These are phyloP conservation scores for Amazona ochrocephala DNA, from an alignment of 2,797 vertebrate genomes.

Conservation along the genomic window DNA sequence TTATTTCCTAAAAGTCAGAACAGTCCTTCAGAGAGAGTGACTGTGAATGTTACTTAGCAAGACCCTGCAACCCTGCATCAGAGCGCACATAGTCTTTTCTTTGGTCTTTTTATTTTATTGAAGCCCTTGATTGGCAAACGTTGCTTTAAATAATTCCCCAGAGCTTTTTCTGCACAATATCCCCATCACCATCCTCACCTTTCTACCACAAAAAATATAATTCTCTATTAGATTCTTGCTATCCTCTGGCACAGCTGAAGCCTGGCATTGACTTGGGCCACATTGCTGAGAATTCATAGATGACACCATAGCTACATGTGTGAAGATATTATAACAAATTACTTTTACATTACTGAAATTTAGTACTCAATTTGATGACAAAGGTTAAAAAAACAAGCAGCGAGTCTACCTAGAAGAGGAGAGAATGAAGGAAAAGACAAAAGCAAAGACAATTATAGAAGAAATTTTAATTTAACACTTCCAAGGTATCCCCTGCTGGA, in stretches of 20 bases:
- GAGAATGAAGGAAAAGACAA: neutral
- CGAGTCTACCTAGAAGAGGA: neutral
- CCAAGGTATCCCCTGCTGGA: neutral
- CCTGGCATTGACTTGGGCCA: neutral
- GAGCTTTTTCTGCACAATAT: neutral
- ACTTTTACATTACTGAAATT: neutral
- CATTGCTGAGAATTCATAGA: neutral
- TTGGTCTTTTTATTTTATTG: slow-evolving; percentile 66
- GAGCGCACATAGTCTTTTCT: slow-evolving; percentile 19
- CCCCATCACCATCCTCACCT: neutral
- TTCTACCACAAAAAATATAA: neutral
- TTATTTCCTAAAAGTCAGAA: neutral
- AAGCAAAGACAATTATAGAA: neutral
- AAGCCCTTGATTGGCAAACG: slow-evolving; percentile 42
- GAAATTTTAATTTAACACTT: neutral
- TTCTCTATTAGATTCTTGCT: neutral
- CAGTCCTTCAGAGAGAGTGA: neutral
- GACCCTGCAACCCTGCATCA: neutral
- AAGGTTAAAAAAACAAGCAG: neutral
- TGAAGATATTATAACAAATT: neutral
- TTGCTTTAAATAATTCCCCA: slow-evolving; percentile 18
- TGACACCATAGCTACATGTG: neutral
- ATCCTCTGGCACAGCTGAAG: neutral
- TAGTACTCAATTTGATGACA: neutral
- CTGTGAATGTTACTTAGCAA: neutral